Evolutionary conservation across 2,888 invertebrate genomes (phyloP).

Genomic region (Allacma fusca): DNA sequence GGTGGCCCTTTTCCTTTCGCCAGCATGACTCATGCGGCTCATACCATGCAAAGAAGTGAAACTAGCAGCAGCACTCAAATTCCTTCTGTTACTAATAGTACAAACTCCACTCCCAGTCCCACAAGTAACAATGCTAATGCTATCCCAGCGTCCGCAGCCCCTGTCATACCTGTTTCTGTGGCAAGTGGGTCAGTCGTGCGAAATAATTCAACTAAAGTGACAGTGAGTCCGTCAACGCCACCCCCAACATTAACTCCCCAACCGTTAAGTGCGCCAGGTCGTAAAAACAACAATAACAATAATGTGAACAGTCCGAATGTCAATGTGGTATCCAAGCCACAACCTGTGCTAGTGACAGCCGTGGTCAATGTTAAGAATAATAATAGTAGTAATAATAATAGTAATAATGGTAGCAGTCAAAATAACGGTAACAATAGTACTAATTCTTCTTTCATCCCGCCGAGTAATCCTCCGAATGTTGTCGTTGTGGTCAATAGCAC

Average conservation of each 20-base stretch:
- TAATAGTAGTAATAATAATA: conserved; percentile 31
- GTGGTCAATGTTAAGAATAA: conserved; percentile 42
- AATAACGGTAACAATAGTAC: conserved; percentile 26
- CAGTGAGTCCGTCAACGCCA: conserved; percentile 41
- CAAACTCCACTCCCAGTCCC: conserved; percentile 49
- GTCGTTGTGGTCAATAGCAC: conserved; percentile 41
- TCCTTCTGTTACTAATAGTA: conserved; percentile 56
- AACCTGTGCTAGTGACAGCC: conserved; percentile 47
- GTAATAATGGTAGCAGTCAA: conserved; percentile 34
- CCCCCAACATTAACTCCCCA: conserved; percentile 13
- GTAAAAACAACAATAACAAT: conserved; percentile 41
- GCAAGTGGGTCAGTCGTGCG: conserved; percentile 37
- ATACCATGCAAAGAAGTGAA: conserved; percentile 81
- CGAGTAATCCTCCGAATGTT: conserved; percentile 44
- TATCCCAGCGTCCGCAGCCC: conserved; percentile 36
- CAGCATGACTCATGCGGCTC: conserved; percentile 86
- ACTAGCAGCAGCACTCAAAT: conserved; percentile 50
- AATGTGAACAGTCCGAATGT: conserved; percentile 37
- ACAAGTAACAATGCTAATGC: conserved; percentile 37
- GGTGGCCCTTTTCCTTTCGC: conserved; percentile 81
- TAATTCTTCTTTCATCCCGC: conserved; percentile 45
- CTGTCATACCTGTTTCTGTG: conserved; percentile 37
- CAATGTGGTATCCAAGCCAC: conserved; percentile 43
- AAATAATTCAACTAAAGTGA: conserved; percentile 20
- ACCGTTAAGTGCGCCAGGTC: conserved; percentile 43